Conservation (phyloP, 64 coral and sea anemone species). For the Montipora cactus region DNA sequence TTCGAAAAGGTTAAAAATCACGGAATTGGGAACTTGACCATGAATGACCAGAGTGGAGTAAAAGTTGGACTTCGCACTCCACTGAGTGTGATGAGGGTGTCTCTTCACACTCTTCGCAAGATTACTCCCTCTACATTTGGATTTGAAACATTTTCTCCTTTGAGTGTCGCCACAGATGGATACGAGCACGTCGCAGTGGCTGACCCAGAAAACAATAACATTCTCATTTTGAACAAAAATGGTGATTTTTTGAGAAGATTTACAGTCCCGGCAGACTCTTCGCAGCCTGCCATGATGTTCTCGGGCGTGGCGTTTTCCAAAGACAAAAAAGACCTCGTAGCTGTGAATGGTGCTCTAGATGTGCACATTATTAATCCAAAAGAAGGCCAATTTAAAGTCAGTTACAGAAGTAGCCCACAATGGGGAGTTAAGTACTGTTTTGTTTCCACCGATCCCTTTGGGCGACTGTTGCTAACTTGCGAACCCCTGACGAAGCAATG, state of each 20-base stretch:
- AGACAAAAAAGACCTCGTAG: conserved; percentile 69
- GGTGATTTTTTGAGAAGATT: conserved; percentile 76
- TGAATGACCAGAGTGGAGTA: background rate
- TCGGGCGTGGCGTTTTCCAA: conserved; percentile 83
- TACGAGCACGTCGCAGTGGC: conserved; percentile 72
- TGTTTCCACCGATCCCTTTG: conserved; percentile 61
- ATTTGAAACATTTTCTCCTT: conserved; percentile 83
- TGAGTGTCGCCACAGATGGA: conserved; percentile 79
- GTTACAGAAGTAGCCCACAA: conserved; percentile 71
- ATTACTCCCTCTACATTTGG: conserved; percentile 48
- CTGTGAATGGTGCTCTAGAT: conserved; percentile 78
- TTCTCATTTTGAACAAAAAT: conserved; percentile 70
- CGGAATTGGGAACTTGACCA: conserved; percentile 7
- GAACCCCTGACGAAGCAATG: conserved; percentile 72
- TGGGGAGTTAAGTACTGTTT: conserved; percentile 91
- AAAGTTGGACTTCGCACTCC: conserved; percentile 24
- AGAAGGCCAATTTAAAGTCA: conserved; percentile 81
- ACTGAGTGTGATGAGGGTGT: background rate
- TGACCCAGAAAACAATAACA: conserved; percentile 83
- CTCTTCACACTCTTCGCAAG: conserved; percentile 13
- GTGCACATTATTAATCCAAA: conserved; percentile 77
- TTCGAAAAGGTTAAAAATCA: conserved; percentile 20
- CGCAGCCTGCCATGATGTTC: conserved; percentile 67
- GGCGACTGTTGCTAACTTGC: conserved; percentile 79
- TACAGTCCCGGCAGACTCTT: conserved; percentile 30